Conservation (phyloP, 1,140 invertebrate species). For the Heliconius eleuchia region DNA sequence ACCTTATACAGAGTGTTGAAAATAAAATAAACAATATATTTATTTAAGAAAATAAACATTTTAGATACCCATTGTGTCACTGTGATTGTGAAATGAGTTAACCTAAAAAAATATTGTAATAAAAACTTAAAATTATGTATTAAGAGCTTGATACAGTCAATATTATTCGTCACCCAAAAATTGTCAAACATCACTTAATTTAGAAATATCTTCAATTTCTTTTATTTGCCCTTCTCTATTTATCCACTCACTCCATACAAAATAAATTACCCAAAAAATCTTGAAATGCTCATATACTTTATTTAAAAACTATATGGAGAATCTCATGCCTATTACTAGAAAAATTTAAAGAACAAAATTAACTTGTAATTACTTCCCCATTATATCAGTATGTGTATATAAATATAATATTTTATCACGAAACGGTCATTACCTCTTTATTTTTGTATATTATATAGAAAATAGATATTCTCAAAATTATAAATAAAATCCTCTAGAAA, state of each 20-base stretch:
- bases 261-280: background rate
- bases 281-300: background rate
- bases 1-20: background rate
- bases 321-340: background rate
- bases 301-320: background rate
- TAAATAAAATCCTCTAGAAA: background rate
- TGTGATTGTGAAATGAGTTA: too few species aligned
- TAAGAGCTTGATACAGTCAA: background rate
- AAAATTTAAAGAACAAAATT: background rate
- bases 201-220: background rate
- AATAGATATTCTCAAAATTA: background rate
- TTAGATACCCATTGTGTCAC: too few species aligned
- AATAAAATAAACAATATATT: background rate
- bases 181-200: background rate
- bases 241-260: background rate
- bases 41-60: background rate
- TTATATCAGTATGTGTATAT: background rate
- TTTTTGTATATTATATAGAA: background rate
- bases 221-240: too few species aligned
- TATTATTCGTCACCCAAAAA: background rate
- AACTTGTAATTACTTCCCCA: background rate
- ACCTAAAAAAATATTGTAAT: too few species aligned
- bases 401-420: background rate
- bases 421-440: background rate
- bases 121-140: too few species aligned